phyloP scores from a whole-genome alignment of 2,888 invertebrate species.

The Eupeodes latifasciatus region DNA sequence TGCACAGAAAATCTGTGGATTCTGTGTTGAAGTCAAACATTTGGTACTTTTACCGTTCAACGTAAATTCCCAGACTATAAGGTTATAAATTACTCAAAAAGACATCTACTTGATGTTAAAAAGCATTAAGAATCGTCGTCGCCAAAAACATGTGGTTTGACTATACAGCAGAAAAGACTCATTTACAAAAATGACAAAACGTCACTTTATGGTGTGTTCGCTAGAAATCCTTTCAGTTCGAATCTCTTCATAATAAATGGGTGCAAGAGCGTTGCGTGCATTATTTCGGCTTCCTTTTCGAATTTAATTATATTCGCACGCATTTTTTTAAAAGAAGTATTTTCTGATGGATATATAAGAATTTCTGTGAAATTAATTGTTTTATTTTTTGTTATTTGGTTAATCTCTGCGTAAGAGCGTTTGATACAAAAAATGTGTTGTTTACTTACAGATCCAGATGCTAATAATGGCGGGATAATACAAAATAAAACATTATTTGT shows the following conservation, averaged over 20 bases:
- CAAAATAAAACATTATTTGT: no score
- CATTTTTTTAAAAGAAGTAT: constrained; percentile 11
- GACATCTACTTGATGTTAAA: background rate
- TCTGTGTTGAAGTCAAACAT: no score
- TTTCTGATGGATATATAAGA: constrained; percentile 4
- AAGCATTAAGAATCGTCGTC: constrained; percentile 2
- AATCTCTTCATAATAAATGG: background rate
- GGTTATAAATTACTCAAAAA: background rate
- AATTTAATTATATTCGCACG: constrained; percentile 2
- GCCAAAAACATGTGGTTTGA: constrained; percentile 36
- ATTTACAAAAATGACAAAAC: constrained; percentile 22
- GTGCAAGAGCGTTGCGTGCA: background rate
- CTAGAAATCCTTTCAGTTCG: background rate
- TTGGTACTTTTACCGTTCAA: background rate
- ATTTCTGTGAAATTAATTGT: constrained; percentile 60
- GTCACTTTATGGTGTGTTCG: background rate
- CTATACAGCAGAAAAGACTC: background rate
- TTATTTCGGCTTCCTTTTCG: constrained; percentile 12
- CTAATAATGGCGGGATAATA: no score
- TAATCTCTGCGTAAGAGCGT: background rate
- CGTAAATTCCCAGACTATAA: background rate
- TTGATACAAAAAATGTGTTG: constrained; percentile 14
- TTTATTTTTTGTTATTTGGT: background rate
- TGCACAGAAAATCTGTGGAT: no score
- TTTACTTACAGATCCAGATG: background rate